Conservation (phyloP, 2,888 invertebrate species). For the Leucania comma region DNA sequence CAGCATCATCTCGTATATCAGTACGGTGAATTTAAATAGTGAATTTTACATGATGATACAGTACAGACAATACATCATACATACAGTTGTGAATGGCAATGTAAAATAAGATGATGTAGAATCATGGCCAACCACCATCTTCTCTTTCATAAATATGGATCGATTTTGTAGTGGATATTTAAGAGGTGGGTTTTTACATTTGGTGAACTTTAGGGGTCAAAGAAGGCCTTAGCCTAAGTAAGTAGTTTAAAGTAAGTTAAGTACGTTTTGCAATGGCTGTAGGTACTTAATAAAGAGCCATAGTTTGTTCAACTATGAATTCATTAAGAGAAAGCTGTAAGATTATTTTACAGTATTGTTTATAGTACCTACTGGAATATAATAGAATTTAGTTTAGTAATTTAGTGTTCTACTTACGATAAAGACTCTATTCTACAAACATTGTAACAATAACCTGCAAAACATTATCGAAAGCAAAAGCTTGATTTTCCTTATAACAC, state of each 20-base stretch:
- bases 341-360: no score
- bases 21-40: constrained; percentile 49
- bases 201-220: not conserved
- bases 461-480: constrained; percentile 17
- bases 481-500: not conserved
- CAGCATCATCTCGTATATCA: constrained; percentile 19
- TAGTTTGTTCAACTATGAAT: not conserved
- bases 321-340: no score
- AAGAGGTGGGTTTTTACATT: constrained; percentile 5
- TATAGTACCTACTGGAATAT: not conserved
- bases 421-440: not conserved
- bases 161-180: constrained; percentile 2
- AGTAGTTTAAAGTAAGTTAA: no score
- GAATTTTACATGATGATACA: constrained; percentile 52
- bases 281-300: not conserved
- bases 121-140: constrained; percentile 47
- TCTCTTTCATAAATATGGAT: constrained; percentile 40
- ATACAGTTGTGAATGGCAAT: constrained; percentile 34
- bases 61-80: constrained; percentile 51
- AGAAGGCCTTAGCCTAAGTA: no score
- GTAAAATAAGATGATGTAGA: constrained; percentile 50
- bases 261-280: not conserved
- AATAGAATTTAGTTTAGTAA: not conserved
- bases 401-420: not conserved
- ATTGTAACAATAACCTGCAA: not conserved